Evolutionary conservation across 2,888 invertebrate species (phyloP), one percentile per base, ranked within the genome.

Genomic region (Acholoe squamosa): DNA sequence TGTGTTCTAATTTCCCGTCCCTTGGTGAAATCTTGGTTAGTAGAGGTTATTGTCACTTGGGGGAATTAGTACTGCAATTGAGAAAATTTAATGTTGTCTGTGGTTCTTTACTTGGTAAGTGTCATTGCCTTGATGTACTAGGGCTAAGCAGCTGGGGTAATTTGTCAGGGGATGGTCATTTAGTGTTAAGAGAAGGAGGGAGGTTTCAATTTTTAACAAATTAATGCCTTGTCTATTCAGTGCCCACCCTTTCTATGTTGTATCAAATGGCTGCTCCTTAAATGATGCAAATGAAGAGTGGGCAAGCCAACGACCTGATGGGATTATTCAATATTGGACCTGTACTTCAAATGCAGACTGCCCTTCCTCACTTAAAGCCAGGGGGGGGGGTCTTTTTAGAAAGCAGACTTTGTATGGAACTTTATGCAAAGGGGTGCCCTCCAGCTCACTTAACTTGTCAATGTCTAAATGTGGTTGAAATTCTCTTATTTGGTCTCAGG

Each of bases 261-360:
- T 61, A n/a, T 61, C 61, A 61, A 71, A 25, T 71, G 31, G 71
- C 25, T 71, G n/a, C 31, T 28, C 25, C 71, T 61, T 22, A 16
- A 71, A 71, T 25, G 71, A 71, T 71, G 71, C 71, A 71, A 71
- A 71, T 71, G 71, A 28, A 71, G 31, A 28, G 61, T n/a, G 1
- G n/a, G n/a, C 61, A 61, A 61, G 28, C 31, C 28, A 14, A 5
- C 25, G 71, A 28, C 28, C 25, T 71, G 25, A 71, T 71, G 19
- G 28, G 28, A 71, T 71, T 28, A 71, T 25, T 28, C 28, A 71
- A 71, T 71, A 71, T 28, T 71, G 31, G 28, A n/a, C 28, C 61
- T n/a, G 1, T n/a, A 61, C 61, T n/a, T 19, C 22, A 61, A 61
- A 61, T 61, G n/a, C 61, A 61, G n/a, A 61, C 22, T 3, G 61